Evolutionary conservation across 2,113 vertebrate genomes (phyloP).

Genomic region (Tachycineta bicolor): DNA sequence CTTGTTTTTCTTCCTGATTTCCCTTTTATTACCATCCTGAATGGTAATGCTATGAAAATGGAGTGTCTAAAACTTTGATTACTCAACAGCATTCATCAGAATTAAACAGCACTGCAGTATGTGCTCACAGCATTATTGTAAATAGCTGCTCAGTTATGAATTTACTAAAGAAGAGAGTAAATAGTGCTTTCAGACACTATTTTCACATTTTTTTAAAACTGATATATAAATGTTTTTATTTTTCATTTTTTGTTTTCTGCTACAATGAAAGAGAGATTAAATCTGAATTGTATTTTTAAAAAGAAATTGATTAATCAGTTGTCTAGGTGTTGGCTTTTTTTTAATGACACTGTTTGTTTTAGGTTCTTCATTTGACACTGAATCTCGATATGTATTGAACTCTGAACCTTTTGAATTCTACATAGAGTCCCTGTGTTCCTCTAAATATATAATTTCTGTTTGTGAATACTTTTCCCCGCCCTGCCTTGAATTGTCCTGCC

Average conservation of each 20-base stretch:
- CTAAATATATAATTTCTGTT: not conserved
- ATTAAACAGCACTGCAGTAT: not conserved
- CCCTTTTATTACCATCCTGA: not conserved
- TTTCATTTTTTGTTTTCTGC: slow-evolving; percentile 22
- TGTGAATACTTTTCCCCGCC: not conserved
- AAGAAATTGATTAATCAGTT: not conserved
- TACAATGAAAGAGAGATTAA: not conserved
- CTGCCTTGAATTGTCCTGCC: not conserved
- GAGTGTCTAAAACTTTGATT: not conserved
- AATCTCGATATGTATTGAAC: not conserved
- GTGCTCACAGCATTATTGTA: not conserved
- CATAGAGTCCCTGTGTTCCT: not conserved
- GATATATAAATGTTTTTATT: not conserved
- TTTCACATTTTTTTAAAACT: not conserved
- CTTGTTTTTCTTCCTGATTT: not conserved
- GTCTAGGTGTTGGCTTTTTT: not conserved
- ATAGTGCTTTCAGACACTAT: not conserved
- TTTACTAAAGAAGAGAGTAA: not conserved
- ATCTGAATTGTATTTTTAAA: not conserved
- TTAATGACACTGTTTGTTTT: not conserved
- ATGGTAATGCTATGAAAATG: not conserved
- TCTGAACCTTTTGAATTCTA: not conserved
- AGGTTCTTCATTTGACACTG: not conserved
- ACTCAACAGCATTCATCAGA: not conserved
- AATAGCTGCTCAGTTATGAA: not conserved